phyloP scores from a whole-genome alignment of 2,797 vertebrate genomes.

The Presbytis comata region DNA sequence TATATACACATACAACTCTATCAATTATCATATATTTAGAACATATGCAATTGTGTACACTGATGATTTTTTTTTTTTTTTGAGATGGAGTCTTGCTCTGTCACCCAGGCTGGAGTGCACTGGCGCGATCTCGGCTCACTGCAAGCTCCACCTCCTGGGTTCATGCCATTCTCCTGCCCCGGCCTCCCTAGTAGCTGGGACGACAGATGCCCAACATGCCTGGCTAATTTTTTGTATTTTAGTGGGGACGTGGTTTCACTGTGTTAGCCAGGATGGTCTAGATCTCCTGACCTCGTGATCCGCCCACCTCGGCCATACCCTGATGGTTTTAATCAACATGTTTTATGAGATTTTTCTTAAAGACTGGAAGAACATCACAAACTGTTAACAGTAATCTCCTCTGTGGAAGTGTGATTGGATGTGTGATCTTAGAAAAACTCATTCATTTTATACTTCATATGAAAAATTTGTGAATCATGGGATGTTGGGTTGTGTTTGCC shows the following conservation, averaged over 20 bases:
- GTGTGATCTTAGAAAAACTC: not conserved
- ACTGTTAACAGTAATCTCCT: not conserved
- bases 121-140: no score
- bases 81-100: no score
- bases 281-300: no score
- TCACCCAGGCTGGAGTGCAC: no score
- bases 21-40: not conserved
- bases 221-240: no score
- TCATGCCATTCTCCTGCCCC: no score
- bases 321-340: not conserved
- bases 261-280: no score
- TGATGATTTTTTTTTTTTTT: not conserved
- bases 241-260: no score
- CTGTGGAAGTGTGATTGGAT: not conserved
- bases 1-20: not conserved
- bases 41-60: not conserved
- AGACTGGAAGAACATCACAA: not conserved
- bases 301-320: no score
- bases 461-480: not conserved
- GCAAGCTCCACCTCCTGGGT: no score
- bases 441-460: not conserved
- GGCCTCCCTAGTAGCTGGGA: no score
- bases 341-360: not conserved
- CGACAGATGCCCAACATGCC: no score
- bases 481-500: not conserved